Percentiles rank a stretch among this genome's conserved stretches.
Conservation (phyloP, 2,888 invertebrate species). For the Andrena bucephala region DNA sequence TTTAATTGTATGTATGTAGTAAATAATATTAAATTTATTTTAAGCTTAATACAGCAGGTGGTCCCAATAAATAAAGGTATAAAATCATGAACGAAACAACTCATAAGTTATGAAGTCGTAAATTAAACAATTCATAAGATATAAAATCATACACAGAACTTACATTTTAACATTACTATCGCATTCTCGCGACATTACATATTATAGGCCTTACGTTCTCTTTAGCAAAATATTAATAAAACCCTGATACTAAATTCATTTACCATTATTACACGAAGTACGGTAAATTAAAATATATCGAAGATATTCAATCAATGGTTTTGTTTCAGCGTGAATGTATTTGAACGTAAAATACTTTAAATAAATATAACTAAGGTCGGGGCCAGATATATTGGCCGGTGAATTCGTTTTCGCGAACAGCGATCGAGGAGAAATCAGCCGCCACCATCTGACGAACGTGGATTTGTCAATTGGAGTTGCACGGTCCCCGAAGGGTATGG, state of each 20-base stretch:
- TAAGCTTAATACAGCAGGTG: constrained; percentile 43
- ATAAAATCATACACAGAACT: constrained; percentile 26
- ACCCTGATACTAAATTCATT: no score
- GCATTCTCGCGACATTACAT: not conserved
- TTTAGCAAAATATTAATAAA: not conserved
- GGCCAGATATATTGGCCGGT: no score
- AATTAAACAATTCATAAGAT: constrained; percentile 19
- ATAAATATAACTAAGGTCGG: not conserved
- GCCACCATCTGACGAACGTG: no score
- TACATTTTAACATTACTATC: not conserved
- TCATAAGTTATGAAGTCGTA: constrained; percentile 29
- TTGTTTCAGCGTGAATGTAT: not conserved
- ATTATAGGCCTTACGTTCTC: constrained; percentile 9
- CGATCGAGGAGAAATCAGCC: no score
- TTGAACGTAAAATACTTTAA: constrained; percentile 9
- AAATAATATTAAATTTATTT: constrained; percentile 21
- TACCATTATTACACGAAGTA: not conserved
- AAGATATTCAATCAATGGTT: not conserved
- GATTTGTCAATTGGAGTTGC: no score
- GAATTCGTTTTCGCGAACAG: no score
- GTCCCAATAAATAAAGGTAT: constrained; percentile 60
- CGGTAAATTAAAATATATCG: not conserved
- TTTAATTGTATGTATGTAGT: constrained; percentile 17
- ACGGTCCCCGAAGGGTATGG: no score
- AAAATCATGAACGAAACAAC: constrained; percentile 37